Evolutionary conservation across 1,140 invertebrate species (phyloP).

Genomic region (Drosophila parvula): DNA sequence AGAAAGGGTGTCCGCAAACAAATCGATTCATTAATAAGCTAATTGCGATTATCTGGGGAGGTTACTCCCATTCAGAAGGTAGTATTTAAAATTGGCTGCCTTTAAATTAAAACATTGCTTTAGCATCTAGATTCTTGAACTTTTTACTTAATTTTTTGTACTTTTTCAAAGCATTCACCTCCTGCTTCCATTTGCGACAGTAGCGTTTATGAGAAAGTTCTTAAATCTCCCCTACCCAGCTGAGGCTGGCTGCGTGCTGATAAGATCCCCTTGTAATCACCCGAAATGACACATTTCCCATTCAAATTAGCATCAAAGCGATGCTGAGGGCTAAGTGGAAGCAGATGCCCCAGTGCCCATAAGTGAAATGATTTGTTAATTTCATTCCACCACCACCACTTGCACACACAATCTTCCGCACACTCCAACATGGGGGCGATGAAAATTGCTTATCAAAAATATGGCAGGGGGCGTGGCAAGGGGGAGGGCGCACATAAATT

Average conservation of each 20-base stretch:
- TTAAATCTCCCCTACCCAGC: constrained; percentile 16
- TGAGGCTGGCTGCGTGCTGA: constrained; percentile 44
- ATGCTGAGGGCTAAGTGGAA: constrained; percentile 55
- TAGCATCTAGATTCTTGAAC: no score
- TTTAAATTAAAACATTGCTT: neutral
- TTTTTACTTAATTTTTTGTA: neutral
- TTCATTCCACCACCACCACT: constrained; percentile 56
- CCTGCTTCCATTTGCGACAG: neutral
- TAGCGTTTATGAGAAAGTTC: neutral
- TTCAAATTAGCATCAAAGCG: constrained; percentile 80
- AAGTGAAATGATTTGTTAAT: constrained; percentile 78
- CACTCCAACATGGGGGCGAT: constrained; percentile 22
- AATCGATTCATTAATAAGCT: constrained; percentile 20
- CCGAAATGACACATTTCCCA: constrained; percentile 76
- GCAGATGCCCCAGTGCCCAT: constrained; percentile 44
- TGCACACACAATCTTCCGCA: constrained; percentile 16
- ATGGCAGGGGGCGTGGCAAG: constrained; percentile 37
- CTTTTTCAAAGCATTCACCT: no score
- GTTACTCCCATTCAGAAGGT: neutral
- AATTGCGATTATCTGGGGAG: constrained; percentile 23
- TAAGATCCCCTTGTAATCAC: constrained; percentile 68
- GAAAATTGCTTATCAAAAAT: constrained; percentile 81
- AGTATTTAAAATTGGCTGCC: no score
- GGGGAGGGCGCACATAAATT: constrained; percentile 59
- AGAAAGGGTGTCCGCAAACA: no score